These are phyloP conservation scores for Machimus rusticus DNA, from an alignment of 2,888 invertebrate genomes.

Conservation along the genomic window DNA sequence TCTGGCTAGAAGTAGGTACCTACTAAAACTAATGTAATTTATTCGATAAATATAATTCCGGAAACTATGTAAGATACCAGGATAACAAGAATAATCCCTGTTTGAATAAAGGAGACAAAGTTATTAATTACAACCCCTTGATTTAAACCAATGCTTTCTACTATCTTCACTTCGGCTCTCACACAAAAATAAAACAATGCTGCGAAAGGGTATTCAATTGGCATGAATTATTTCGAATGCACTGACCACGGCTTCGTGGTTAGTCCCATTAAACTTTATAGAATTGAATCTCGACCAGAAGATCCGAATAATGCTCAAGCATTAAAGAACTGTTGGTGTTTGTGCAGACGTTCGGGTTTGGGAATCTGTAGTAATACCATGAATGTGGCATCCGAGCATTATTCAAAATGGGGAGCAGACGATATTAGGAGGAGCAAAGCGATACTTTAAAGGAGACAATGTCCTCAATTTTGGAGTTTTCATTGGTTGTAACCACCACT, in stretches of 20 bases:
- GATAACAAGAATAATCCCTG: neutral
- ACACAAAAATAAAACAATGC: neutral
- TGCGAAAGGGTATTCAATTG: neutral
- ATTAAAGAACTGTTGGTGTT: neutral
- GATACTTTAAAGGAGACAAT: neutral
- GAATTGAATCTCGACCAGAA: slow-evolving; percentile 11
- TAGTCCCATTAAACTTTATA: slow-evolving; percentile 17
- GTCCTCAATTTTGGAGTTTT: neutral
- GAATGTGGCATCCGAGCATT: neutral
- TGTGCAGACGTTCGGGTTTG: neutral
- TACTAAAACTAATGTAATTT: neutral
- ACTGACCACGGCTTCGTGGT: neutral
- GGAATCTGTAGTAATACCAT: neutral
- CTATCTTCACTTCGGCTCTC: neutral
- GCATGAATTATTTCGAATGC: neutral
- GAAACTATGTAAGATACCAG: neutral
- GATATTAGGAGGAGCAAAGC: neutral
- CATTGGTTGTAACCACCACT: neutral
- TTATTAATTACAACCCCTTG: neutral
- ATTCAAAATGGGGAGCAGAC: neutral
- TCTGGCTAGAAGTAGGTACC: no score
- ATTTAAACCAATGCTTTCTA: neutral
- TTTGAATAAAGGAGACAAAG: neutral
- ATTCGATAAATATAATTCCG: neutral
- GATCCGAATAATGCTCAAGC: slow-evolving; percentile 2